Evolutionary conservation across 2,797 vertebrate genomes (phyloP).

Genomic region (Protonibea diacanthus): DNA sequence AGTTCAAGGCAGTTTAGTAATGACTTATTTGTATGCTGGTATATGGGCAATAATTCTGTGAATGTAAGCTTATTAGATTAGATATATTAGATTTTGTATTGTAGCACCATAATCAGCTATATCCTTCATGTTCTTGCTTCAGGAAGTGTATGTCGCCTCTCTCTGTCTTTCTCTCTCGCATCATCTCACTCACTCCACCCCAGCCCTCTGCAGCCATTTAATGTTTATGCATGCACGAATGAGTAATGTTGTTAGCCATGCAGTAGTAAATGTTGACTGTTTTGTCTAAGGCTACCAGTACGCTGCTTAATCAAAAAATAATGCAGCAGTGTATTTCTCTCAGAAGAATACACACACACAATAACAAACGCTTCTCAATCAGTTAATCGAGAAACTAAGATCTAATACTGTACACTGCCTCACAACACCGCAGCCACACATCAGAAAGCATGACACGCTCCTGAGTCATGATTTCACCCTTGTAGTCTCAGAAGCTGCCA

Average conservation of each 20-base stretch:
- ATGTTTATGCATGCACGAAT: slow-evolving; percentile 62
- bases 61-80: slow-evolving; percentile 32
- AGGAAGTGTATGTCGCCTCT: slow-evolving; percentile 25
- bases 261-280: slow-evolving; percentile 56
- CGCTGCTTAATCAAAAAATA: slow-evolving; percentile 50
- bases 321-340: slow-evolving; percentile 23
- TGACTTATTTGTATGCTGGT: slow-evolving; percentile 25
- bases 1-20: slow-evolving; percentile 23
- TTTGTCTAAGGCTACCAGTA: slow-evolving; percentile 49
- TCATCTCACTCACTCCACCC: slow-evolving; percentile 17
- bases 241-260: slow-evolving; percentile 57
- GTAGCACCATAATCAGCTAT: slow-evolving; percentile 9
- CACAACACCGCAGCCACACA: slow-evolving; percentile 25
- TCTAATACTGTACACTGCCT: slow-evolving; percentile 43
- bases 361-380: slow-evolving; percentile 8
- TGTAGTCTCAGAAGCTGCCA: slow-evolving; percentile 59
- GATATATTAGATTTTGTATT: slow-evolving; percentile 43
- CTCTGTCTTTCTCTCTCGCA: not conserved
- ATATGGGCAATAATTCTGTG: slow-evolving; percentile 12
- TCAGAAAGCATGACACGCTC: slow-evolving; percentile 51
- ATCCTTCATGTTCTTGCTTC: slow-evolving; percentile 40
- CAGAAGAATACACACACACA: slow-evolving; percentile 13
- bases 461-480: slow-evolving; percentile 72
- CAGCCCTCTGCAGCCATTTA: slow-evolving; percentile 48
- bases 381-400: slow-evolving; percentile 31